Percentiles rank a stretch among this genome's conserved stretches.
Evolutionary conservation across 2,888 invertebrate species (phyloP).

Genomic region (Sinodicranocentrus sp.): DNA sequence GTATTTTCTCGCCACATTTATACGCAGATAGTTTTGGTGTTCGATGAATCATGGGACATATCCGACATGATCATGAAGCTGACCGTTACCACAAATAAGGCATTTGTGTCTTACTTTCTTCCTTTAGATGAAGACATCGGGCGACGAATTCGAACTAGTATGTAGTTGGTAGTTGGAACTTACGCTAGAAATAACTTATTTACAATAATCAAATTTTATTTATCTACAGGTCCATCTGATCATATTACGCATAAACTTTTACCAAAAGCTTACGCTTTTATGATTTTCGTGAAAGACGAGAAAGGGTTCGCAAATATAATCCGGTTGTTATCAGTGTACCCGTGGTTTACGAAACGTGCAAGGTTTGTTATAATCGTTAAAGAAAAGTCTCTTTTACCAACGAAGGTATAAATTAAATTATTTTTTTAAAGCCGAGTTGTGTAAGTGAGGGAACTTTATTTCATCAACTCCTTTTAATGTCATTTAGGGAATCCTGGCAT

Average conservation of each 20-base stretch:
- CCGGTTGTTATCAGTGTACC: constrained; percentile 43
- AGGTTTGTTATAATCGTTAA: constrained; percentile 69
- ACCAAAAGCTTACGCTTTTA: constrained; percentile 73
- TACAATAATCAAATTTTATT: neutral
- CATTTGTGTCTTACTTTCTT: constrained; percentile 74
- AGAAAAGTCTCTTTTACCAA: constrained; percentile 70
- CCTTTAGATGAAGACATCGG: constrained; percentile 67
- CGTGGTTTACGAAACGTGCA: constrained; percentile 70
- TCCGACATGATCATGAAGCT: constrained; percentile 70
- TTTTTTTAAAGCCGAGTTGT: too few species aligned
- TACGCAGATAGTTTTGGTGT: constrained; percentile 73
- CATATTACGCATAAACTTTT: constrained; percentile 71
- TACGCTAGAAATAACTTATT: neutral
- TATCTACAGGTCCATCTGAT: constrained; percentile 66
- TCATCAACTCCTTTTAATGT: too few species aligned
- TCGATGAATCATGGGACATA: constrained; percentile 76
- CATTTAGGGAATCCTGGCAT: constrained; percentile 70
- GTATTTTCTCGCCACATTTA: too few species aligned
- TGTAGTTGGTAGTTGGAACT: neutral
- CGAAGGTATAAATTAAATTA: constrained; percentile 68
- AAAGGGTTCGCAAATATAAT: constrained; percentile 72
- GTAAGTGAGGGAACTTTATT: too few species aligned
- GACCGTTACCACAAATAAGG: constrained; percentile 62
- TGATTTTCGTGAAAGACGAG: constrained; percentile 73
- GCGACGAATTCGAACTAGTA: constrained; percentile 48